Base-by-base conservation (phyloP, 2,113 vertebrate genomes). In the Oryzias celebensis region DNA sequence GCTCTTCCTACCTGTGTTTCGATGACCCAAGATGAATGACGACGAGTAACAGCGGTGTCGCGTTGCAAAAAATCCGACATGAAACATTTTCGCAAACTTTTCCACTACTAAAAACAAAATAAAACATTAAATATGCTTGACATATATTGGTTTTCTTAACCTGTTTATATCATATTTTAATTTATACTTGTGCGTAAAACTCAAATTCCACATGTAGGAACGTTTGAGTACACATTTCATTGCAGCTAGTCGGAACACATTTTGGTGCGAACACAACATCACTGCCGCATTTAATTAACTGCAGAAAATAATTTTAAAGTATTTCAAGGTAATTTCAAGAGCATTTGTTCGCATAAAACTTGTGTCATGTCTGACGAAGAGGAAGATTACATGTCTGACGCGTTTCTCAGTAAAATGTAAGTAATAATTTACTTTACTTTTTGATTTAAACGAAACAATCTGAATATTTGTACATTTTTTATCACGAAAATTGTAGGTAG, bases 361-460 rank as follows among this genome's bases (percentile, higher is more conserved):
- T 24, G 0, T 14, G 68, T 12, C 44, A 96, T 97, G 96, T 94
- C 90, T 20, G 93, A 91, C 2, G 89, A 90, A 4, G 94, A 96
- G 52, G 95, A 97, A 0, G 96, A 98, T 66, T 98, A 98, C 43
- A 98, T 98, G 96, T 98, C 96, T 1, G 96, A 98, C 69, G 89
- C 90, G 0, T 96, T 98, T 85, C 83, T 97, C 58, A 93, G 75
- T 76, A 71, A 91, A 80, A 80, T 94, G 95, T 95, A 88, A 91
- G 94, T 48, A n/a, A 58, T 60, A 15, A 26, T 1, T 24, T 4
- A 18, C 4, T 51, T 10, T 45, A 1, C 1, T 18, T 3, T 67
- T 58, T 52, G 15, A 12, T n/a, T n/a, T 50, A n/a, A 47, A 50
- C 22, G 36, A 46, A 1, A 18, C 0, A 12, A 41, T n/a, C 1